Evolutionary conservation across 2,113 vertebrate genomes (phyloP), one percentile per base, ranked within the genome.

Genomic region (Trinectes maculatus): DNA sequence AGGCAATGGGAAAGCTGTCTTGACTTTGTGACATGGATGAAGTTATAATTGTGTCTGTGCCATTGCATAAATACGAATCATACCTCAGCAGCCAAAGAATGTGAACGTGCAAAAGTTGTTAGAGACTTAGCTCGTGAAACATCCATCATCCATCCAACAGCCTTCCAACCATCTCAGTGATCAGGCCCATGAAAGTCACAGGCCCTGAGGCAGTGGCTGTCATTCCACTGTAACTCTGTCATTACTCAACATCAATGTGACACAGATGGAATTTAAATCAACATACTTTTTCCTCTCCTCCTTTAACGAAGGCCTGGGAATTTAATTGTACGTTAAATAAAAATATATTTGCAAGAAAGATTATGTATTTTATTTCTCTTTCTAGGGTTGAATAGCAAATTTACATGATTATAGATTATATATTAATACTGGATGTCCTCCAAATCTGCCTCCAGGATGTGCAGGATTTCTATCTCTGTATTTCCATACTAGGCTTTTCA

Each of bases 201-300:
- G 33, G 33, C 75, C 77, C 75, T 1, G n/a, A 64, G 72, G 82
- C 78, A 48, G 55, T 39, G 62, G 42, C 40, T 73, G 73, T 67
- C 79, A 78, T 16, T 57, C 37, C 44, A 19, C 31, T 43, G 75
- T 26, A 63, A 54, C 57, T 72, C 73, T 68, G 75, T 81, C 62
- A 72, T 83, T 79, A 69, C 56, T 62, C 31, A 44, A 51, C 70
- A 79, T 78, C 64, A 66, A 8, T 68, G 68, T 80, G 62, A 80
- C 71, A 61, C 5, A 22, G n/a, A 53, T 66, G 70, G 61, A 77
- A 74, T 74, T 56, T 67, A 31, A 74, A 68, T 80, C 37, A 55
- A 64, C 11, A 36, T 28, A 5, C 29, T 4, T 31, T 58, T 36
- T 31, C 58, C 46, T 34, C 39, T 40, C 16, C 54, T 34, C 36